Conservation (phyloP, 1,140 invertebrate genomes). For the Yoshiicerus persimilis region DNA sequence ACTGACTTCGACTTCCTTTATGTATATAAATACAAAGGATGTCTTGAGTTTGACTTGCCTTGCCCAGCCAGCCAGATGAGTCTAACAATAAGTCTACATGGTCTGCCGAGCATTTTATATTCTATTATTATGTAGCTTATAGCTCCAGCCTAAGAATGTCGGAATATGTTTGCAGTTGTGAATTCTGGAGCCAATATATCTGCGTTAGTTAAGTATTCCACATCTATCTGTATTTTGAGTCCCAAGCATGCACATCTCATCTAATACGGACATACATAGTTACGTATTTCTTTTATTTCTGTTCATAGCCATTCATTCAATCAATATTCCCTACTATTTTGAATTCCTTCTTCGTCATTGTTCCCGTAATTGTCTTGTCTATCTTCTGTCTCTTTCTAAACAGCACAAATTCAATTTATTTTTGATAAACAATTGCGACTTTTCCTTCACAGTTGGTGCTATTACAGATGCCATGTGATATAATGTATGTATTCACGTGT, state of each 20-base stretch:
- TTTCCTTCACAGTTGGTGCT: background rate
- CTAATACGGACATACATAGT: background rate
- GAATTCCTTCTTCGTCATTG: slow-evolving; percentile 31
- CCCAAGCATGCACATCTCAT: background rate
- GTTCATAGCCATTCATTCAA: background rate
- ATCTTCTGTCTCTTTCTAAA: slow-evolving; percentile 10
- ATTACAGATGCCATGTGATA: no score
- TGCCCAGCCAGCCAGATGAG: background rate
- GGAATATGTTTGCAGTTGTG: background rate
- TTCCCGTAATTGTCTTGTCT: slow-evolving; percentile 30
- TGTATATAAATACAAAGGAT: background rate
- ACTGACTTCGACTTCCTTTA: slow-evolving; percentile 6
- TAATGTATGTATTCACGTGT: no score
- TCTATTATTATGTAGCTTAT: slow-evolving; percentile 12
- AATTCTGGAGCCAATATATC: slow-evolving; percentile 7
- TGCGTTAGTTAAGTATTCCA: slow-evolving; percentile 13
- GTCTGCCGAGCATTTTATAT: slow-evolving; percentile 8
- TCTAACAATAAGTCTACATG: background rate
- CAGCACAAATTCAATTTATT: slow-evolving; percentile 23
- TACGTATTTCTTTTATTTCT: background rate
- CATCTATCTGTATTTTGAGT: slow-evolving; percentile 8
- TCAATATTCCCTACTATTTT: slow-evolving; percentile 35
- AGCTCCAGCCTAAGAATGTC: background rate
- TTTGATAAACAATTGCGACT: slow-evolving; percentile 6
- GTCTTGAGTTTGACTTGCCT: slow-evolving; percentile 2